phyloP scores from a whole-genome alignment of 2,888 invertebrate species.

The Ophraella communa region DNA sequence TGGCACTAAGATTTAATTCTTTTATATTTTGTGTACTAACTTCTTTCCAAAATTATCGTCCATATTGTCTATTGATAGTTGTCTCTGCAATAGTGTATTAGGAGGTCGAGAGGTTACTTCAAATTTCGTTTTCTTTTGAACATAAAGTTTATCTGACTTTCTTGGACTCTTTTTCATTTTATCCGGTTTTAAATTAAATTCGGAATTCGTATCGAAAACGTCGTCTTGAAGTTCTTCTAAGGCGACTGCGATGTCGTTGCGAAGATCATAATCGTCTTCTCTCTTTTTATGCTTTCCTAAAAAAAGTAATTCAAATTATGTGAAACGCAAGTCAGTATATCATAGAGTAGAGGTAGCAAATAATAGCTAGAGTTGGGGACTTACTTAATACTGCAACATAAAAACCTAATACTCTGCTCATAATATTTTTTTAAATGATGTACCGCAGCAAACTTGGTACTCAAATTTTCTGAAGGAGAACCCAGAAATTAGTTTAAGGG shows the following conservation, averaged over 20 bases:
- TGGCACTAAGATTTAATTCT: too few relatives aligned
- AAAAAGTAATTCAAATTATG: background rate
- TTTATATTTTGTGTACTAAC: too few relatives aligned
- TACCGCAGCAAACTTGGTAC: too few relatives aligned
- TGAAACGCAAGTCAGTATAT: background rate
- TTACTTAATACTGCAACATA: too few relatives aligned
- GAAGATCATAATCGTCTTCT: slow-evolving; percentile 55
- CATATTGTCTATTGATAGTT: slow-evolving; percentile 39
- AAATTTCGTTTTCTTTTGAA: slow-evolving; percentile 59
- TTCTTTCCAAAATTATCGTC: slow-evolving; percentile 45
- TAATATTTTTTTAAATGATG: too few relatives aligned
- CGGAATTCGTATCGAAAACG: slow-evolving; percentile 57
- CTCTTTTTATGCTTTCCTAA: slow-evolving; percentile 51
- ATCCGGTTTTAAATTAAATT: slow-evolving; percentile 47
- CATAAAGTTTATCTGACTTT: slow-evolving; percentile 56
- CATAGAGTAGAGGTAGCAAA: too few relatives aligned
- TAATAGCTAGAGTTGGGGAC: too few relatives aligned
- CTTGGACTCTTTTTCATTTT: slow-evolving; percentile 54
- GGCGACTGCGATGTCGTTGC: slow-evolving; percentile 57
- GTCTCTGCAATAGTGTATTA: slow-evolving; percentile 11
- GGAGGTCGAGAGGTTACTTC: slow-evolving; percentile 49
- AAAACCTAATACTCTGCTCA: too few relatives aligned
- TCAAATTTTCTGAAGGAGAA: too few relatives aligned
- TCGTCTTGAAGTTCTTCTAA: slow-evolving; percentile 60
- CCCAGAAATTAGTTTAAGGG: too few relatives aligned